Base-by-base conservation (phyloP, 2,888 invertebrate genomes). In the Mythimna ferrago region DNA sequence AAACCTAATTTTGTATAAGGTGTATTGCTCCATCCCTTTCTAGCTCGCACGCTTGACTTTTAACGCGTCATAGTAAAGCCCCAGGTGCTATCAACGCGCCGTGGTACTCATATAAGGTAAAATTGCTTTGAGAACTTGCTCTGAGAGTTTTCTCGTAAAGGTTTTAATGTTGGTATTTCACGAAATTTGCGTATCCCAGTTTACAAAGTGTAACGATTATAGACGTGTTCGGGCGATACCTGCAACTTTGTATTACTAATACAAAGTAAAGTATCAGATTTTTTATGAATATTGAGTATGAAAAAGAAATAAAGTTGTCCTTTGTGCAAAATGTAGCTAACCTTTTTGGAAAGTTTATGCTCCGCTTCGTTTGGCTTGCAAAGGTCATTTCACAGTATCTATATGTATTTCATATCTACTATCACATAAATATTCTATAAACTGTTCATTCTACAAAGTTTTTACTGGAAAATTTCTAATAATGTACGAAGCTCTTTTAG, bases 91-190 rank as follows among this genome's bases (percentile, higher is more conserved):
- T n/a, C 19, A 32, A 48, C 48, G 66, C 54, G 35, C 41, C 54
- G 35, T 51, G 38, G 16, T 60, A 44, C 63, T 51, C 9, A 41
- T 19, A n/a, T 35, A 61, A 67, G 57, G 10, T 60, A 54, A 81
- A 73, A 73, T 73, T 61, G 9, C 57, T 65, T 62, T 68, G 19
- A 70, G 53, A 80, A 81, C 21, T 67, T 66, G 16, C 35, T 51
- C 56, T 58, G 9, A 53, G 66, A 69, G n/a, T 70, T 80, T 41
- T 54, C 26, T 48, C 63, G n/a, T 72, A 53, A 68, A 61, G 11
- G 38, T 54, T 69, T 64, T 53, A 44, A 69, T 56, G 48, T 4
- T 51, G 26, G n/a, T 66, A 53, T 35, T 71, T 63, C 4, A 26
- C 9, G 54, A 35, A 69, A 68, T 64, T 56, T 71, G 26, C 19